phyloP scores from a whole-genome alignment of 2,888 invertebrate species.

The Mamestra brassicae region DNA sequence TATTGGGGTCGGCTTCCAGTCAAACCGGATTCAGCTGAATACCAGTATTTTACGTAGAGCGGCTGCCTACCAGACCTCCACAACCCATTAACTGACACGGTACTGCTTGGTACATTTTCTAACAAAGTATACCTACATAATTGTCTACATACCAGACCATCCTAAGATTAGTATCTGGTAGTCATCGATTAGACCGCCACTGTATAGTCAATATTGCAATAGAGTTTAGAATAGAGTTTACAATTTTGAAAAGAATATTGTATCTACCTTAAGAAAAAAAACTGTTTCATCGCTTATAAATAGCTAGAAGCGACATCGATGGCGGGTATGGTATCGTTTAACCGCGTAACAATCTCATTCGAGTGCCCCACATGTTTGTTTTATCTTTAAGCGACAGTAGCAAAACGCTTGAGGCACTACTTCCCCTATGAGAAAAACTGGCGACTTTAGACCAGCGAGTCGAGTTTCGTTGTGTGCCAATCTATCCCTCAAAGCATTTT shows the following conservation, averaged over 20 bases:
- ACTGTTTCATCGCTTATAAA: constrained; percentile 20
- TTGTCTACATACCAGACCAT: too few relatives aligned
- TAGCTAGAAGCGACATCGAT: constrained; percentile 37
- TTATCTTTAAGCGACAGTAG: constrained; percentile 42
- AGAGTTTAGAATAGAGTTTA: not conserved
- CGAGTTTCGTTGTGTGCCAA: not conserved
- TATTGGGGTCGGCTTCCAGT: too few relatives aligned
- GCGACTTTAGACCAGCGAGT: not conserved
- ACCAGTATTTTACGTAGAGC: too few relatives aligned
- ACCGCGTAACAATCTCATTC: constrained; percentile 35
- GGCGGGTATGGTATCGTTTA: constrained; percentile 22
- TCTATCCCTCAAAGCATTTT: not conserved
- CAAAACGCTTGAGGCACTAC: constrained; percentile 35
- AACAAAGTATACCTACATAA: too few relatives aligned
- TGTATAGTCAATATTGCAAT: not conserved
- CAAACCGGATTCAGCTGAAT: too few relatives aligned
- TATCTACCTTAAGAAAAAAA: constrained; percentile 3
- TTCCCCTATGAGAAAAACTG: constrained; percentile 32
- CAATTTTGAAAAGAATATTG: not conserved
- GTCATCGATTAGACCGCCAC: too few relatives aligned
- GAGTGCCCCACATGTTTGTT: constrained; percentile 38
- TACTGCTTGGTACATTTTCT: too few relatives aligned
- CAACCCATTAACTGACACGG: too few relatives aligned
- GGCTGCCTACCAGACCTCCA: too few relatives aligned
- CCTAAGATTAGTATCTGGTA: too few relatives aligned